Percentiles rank a stretch among this genome's conserved stretches.
Evolutionary conservation across 2,888 invertebrate species (phyloP).

Genomic region (Saturnia japonica): DNA sequence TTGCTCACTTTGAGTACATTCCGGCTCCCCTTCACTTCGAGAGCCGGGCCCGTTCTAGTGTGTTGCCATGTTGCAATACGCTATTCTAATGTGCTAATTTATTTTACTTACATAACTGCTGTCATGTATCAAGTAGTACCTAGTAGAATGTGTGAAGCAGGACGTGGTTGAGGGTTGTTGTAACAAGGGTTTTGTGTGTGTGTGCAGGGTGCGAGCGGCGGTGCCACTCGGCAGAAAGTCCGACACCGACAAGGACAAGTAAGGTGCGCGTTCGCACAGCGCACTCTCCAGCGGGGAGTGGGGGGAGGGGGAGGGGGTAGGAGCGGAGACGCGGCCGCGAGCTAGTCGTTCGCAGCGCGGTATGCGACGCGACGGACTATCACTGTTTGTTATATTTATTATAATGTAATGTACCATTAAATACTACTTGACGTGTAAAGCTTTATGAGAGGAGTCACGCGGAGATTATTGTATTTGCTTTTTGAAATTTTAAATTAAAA

Average conservation of each 20-base stretch:
- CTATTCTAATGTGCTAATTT: no score
- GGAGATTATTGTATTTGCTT: conserved; percentile 81
- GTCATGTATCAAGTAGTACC: no score
- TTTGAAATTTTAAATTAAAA: conserved; percentile 82
- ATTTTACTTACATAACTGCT: no score
- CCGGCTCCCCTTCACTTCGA: not conserved
- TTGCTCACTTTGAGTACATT: not conserved
- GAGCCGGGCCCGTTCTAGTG: no score
- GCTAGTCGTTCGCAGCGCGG: conserved; percentile 77
- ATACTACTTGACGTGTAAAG: conserved; percentile 79
- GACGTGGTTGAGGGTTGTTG: no score
- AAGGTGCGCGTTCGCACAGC: conserved; percentile 38
- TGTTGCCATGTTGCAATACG: no score
- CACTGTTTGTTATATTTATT: conserved; percentile 79
- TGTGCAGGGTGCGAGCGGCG: conserved; percentile 90
- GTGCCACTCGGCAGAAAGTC: conserved; percentile 87
- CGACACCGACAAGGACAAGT: conserved; percentile 19
- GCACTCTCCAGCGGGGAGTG: not conserved
- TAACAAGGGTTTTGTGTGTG: not conserved
- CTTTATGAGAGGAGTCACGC: conserved; percentile 80
- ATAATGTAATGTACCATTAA: conserved; percentile 67
- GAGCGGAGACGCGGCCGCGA: conserved; percentile 25
- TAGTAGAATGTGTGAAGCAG: no score
- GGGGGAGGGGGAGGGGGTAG: conserved; percentile 43
- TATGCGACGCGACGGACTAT: conserved; percentile 59